Conservation (phyloP, 2,888 invertebrate species). For the Maniola hyperantus region DNA sequence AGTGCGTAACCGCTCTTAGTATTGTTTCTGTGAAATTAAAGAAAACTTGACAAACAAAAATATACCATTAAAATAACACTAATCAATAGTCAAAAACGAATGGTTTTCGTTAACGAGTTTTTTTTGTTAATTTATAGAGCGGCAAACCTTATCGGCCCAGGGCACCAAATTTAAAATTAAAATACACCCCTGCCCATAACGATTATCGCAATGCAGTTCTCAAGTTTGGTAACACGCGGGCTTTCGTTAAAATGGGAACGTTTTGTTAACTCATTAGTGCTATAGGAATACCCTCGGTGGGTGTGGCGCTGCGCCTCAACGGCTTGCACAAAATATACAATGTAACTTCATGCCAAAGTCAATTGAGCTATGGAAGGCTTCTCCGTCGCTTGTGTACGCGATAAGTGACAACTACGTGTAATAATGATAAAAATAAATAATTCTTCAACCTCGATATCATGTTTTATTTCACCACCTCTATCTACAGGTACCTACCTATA, state of each 20-base stretch:
- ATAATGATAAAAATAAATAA: constrained; percentile 68
- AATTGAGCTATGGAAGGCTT: constrained; percentile 81
- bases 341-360: constrained; percentile 81
- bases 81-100: too few relatives aligned
- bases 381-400: constrained; percentile 77
- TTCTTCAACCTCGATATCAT: constrained; percentile 65
- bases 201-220: neutral
- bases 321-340: constrained; percentile 73
- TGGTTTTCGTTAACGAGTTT: too few relatives aligned
- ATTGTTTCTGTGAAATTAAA: too few relatives aligned
- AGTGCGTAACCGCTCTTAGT: too few relatives aligned
- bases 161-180: too few relatives aligned
- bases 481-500: neutral
- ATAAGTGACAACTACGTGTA: constrained; percentile 80
- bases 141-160: too few relatives aligned
- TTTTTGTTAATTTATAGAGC: too few relatives aligned
- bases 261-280: constrained; percentile 42
- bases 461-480: constrained; percentile 24
- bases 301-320: constrained; percentile 47
- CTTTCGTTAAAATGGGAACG: constrained; percentile 12
- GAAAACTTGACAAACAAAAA: too few relatives aligned
- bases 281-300: constrained; percentile 43
- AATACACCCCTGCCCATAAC: too few relatives aligned
- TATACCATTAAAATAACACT: too few relatives aligned
- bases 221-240: neutral